These are phyloP conservation scores for Tokudaia tokunoshimensis DNA, from an alignment of 2,797 vertebrate genomes.

Conservation along the genomic window DNA sequence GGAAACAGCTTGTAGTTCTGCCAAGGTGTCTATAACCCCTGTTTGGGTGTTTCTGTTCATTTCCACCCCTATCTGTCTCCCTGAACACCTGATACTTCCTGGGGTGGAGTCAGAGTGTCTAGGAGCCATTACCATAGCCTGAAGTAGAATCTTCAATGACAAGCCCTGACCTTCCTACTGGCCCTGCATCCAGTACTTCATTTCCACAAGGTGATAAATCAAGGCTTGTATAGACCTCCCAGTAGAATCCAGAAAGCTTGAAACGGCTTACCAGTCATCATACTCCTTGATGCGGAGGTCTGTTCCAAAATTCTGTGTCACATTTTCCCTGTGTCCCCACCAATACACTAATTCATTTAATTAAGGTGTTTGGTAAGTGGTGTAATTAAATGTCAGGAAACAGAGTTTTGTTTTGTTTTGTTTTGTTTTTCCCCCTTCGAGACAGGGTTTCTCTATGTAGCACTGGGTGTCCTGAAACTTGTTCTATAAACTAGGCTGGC, in stretches of 20 bases:
- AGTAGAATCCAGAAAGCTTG: background rate
- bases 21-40: slow-evolving; percentile 28
- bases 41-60: slow-evolving; percentile 75
- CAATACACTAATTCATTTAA: background rate
- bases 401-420: too few species aligned
- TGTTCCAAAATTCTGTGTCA: background rate
- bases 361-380: background rate
- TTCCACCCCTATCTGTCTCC: slow-evolving; percentile 60
- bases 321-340: background rate
- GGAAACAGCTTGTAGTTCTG: background rate
- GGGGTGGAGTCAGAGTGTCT: slow-evolving; percentile 49
- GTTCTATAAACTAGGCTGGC: background rate
- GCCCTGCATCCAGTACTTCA: background rate
- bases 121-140: background rate
- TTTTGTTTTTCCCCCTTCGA: too few species aligned
- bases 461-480: background rate
- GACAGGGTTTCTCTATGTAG: background rate
- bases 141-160: background rate
- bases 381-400: background rate
- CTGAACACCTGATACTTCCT: slow-evolving; percentile 74
- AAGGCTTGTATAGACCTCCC: background rate
- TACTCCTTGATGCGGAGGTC: background rate
- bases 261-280: background rate
- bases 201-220: background rate
- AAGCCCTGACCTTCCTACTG: background rate